Evolutionary conservation across 2,113 vertebrate genomes (phyloP), one percentile per base, ranked within the genome.

Genomic region (Cichladusa arquata): DNA sequence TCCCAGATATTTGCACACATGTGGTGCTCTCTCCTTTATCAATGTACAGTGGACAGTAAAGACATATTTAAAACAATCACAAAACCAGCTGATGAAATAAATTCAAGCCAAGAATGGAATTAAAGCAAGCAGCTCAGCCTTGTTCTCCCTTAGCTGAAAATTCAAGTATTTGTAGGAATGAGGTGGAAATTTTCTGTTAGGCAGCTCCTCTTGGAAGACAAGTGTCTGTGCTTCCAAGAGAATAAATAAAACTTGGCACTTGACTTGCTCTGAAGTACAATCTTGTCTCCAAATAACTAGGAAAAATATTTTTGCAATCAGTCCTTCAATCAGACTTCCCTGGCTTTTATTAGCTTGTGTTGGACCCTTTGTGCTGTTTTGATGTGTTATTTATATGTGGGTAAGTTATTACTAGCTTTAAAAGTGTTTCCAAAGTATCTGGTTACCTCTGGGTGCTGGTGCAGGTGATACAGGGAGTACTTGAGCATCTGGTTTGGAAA

Each of bases 401-500:
- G 74, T 96, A 80, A 97, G 97, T 97, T 97, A 96, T 97, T 96
- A 94, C 93, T 98, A 97, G 98, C 97, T 98, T 98, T 98, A 97
- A 98, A 96, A 97, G 96, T 96, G 95, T 98, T 98, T 98, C 98
- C 98, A 98, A 97, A 98, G 97, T 93, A 94, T 93, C 89, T 96
- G 57, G 91, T 97, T 97, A 97, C 95, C 97, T 97, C 96, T 90
- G 67, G 95, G 88, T 95, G 97, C 94, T 91, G 2, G 61, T 58
- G 4, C 72, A 25, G 73, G 77, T 84, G 71, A 14, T 78, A 17
- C 64, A 42, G 67, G 76, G 72, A 61, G 87, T 66, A 76, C 81
- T 58, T 28, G 56, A 74, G 93, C 82, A 56, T 84, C 92, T 80
- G 3, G 38, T 61, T 66, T 4, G 8, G 24, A 8, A 58, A 67